phyloP scores from a whole-genome alignment of 92 coral and sea anemone species.

The Anthopleura xanthogrammica region DNA sequence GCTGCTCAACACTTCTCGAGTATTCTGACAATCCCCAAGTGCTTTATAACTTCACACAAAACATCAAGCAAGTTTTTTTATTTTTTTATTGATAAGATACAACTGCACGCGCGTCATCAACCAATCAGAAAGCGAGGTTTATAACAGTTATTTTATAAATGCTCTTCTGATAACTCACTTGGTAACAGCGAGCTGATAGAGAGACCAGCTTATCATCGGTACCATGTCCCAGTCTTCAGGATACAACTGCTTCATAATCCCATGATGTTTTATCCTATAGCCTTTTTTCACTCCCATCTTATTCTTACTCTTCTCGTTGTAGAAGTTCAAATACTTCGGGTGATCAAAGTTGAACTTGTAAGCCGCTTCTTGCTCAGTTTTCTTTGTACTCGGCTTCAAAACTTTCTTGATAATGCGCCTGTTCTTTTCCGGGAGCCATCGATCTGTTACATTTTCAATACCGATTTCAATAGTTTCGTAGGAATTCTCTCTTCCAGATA shows the following conservation, averaged over 20 bases:
- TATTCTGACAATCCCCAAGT: too few species aligned
- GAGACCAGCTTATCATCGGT: slow-evolving; percentile 73
- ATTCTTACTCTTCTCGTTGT: slow-evolving; percentile 50
- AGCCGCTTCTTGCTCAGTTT: slow-evolving; percentile 61
- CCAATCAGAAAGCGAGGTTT: too few species aligned
- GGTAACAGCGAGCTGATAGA: slow-evolving; percentile 67
- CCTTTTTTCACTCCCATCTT: slow-evolving; percentile 58
- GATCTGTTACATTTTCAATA: slow-evolving; percentile 34
- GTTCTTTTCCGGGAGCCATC: slow-evolving; percentile 45
- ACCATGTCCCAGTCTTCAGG: slow-evolving; percentile 58
- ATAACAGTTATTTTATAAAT: too few species aligned
- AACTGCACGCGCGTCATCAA: too few species aligned
- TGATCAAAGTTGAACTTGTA: slow-evolving; percentile 60
- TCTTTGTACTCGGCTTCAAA: slow-evolving; percentile 36
- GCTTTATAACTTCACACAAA: too few species aligned
- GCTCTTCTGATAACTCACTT: slow-evolving; percentile 7
- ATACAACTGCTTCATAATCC: slow-evolving; percentile 61
- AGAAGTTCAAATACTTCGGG: slow-evolving; percentile 66
- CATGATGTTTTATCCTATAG: slow-evolving; percentile 60
- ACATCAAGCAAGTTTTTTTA: too few species aligned
- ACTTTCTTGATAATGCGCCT: slow-evolving; percentile 37
- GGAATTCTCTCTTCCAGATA: slow-evolving; percentile 53
- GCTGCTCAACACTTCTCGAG: too few species aligned
- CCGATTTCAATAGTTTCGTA: slow-evolving; percentile 60
- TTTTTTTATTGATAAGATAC: too few species aligned